Base-by-base conservation (phyloP, 2,888 invertebrate species). In the Pyralis farinalis region DNA sequence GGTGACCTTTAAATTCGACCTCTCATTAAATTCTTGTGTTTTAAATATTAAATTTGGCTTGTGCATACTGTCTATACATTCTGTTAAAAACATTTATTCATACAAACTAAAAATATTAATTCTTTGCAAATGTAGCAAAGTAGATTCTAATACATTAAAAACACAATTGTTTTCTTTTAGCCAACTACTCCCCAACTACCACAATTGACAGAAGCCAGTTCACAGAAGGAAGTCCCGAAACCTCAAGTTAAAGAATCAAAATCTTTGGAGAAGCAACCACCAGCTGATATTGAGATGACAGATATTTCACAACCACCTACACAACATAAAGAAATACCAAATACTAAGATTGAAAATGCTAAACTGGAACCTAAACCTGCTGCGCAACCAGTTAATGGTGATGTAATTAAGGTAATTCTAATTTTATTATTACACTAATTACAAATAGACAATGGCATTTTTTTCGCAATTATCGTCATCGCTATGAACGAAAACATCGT, bases 321-420 rank as follows among this genome's bases (percentile, higher is more conserved):
- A 7, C 25, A 25, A n/a, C 25, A 25, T 25, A 31, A 31, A 3
- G 31, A 31, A 20, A 12, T 28, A 0, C 12, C 37, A 6, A 27
- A 10, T n/a, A 2, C n/a, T 0, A 46, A 39, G 28, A 40, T 33
- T 29, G 76, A 77, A 7, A 63, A 72, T 55, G 42, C 51, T 1
- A 78, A 77, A 16, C 16, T 16, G 55, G 56, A 64, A 9, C 51
- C 42, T 0, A 82, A 74, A 47, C 46, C 64, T 30, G 73, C 65
- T 49, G 47, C 60, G 32, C 69, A 68, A 41, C 66, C 85, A 10
- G 58, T 85, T 45, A 87, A 87, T 67, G 87, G 87, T 44, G 86
- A 87, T 58, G 55, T 85, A 39, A 39, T 53, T 38, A 87, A 85
- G 78, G 83, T 80, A 64, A 53, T 33, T 30, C n/a, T n/a, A n/a